Evolutionary conservation across 2,888 invertebrate species (phyloP).

Genomic region (Papilio gigon): DNA sequence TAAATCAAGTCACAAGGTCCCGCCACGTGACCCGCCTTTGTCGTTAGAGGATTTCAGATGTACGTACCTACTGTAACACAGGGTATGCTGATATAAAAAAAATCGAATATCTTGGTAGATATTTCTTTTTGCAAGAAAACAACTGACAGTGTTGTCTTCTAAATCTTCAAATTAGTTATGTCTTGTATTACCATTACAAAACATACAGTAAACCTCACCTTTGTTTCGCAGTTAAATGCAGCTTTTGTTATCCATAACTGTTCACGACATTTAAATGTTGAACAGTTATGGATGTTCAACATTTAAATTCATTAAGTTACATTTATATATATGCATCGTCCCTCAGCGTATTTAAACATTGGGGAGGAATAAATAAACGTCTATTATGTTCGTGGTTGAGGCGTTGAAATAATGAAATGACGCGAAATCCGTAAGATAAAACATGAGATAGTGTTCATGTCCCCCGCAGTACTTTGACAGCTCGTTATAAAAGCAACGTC

Average conservation of each 20-base stretch:
- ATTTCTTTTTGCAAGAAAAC: neutral
- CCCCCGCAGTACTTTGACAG: constrained; percentile 55
- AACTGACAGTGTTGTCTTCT: neutral
- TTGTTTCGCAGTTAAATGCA: neutral
- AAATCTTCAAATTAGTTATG: neutral
- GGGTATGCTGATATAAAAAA: neutral
- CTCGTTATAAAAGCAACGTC: constrained; percentile 54
- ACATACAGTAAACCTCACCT: neutral
- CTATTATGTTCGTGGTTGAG: constrained; percentile 1
- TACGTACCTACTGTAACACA: neutral
- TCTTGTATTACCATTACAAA: neutral
- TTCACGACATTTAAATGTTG: neutral
- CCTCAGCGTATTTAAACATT: constrained; percentile 7
- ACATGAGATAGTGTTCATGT: constrained; percentile 49
- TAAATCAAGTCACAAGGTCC: constrained; percentile 11
- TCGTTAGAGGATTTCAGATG: constrained; percentile 14
- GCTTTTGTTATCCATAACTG: neutral
- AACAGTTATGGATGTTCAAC: too few species aligned
- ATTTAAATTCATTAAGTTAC: neutral
- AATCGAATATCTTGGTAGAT: neutral
- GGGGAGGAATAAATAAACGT: neutral
- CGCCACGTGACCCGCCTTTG: constrained; percentile 28
- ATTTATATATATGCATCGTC: neutral
- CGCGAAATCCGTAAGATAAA: constrained; percentile 27
- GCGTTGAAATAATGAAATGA: constrained; percentile 28